Evolutionary conservation across 64 coral and sea anemone species (phyloP).

Genomic region (Orbicella faveolata): DNA sequence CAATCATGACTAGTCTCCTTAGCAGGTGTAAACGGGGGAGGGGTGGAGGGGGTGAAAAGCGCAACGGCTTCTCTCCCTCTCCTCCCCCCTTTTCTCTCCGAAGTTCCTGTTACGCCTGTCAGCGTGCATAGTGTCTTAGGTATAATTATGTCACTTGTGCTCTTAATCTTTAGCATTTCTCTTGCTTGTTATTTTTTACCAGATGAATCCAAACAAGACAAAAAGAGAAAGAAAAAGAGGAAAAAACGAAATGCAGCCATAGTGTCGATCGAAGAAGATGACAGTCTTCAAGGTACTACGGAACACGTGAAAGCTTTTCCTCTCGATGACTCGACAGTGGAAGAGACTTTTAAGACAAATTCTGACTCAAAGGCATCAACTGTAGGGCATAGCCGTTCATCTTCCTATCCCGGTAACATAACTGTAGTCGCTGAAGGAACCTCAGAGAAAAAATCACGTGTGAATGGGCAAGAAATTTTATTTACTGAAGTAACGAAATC

Average conservation of each 20-base stretch:
- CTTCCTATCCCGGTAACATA: conserved; percentile 74
- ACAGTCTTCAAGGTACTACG: not conserved
- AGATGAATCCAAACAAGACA: conserved; percentile 51
- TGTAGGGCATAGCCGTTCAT: conserved; percentile 46
- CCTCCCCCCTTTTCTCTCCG: too few relatives aligned
- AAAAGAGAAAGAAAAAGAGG: conserved; percentile 92
- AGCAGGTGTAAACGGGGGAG: too few relatives aligned
- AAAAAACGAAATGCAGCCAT: conserved; percentile 87
- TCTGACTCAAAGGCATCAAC: conserved; percentile 10
- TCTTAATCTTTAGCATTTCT: not conserved
- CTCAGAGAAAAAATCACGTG: conserved; percentile 14
- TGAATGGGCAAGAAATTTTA: conserved; percentile 9
- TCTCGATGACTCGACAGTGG: conserved; percentile 20
- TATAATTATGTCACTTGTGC: not conserved
- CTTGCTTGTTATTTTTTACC: not conserved
- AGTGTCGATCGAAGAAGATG: conserved; percentile 81
- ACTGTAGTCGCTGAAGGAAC: conserved; percentile 8
- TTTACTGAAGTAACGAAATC: conserved; percentile 55
- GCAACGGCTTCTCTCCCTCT: too few relatives aligned
- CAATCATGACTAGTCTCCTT: too few relatives aligned
- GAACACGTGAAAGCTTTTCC: conserved; percentile 39
- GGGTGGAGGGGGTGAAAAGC: too few relatives aligned
- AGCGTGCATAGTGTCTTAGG: too few relatives aligned
- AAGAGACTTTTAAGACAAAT: not conserved
- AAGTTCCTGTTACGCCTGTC: too few relatives aligned